These are phyloP conservation scores for Petrocephalus schoutedeni DNA, from an alignment of 2,797 vertebrate genomes.

Conservation along the genomic window DNA sequence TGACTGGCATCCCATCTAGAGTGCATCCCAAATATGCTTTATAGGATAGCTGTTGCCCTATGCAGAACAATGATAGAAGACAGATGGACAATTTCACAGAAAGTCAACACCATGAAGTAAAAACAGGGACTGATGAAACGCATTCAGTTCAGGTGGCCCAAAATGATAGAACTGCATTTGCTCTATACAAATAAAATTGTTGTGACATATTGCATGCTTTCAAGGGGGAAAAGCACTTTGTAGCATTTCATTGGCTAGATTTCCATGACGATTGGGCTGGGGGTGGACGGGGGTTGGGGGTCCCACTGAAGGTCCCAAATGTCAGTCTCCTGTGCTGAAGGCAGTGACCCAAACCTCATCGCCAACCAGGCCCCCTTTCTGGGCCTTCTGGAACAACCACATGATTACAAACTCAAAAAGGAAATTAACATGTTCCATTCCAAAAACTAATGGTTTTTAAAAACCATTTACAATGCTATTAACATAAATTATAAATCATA, in stretches of 20 bases:
- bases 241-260: not conserved
- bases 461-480: not conserved
- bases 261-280: not conserved
- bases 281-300: too few species aligned
- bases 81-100: not conserved
- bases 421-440: not conserved
- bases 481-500: not conserved
- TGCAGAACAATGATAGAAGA: not conserved
- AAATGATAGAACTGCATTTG: not conserved
- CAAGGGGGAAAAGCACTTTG: not conserved
- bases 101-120: not conserved
- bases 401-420: not conserved
- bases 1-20: not conserved
- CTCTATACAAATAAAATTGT: not conserved
- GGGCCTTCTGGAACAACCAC: not conserved
- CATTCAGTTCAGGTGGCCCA: not conserved
- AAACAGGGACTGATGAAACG: not conserved
- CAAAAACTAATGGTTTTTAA: not conserved
- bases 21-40: not conserved
- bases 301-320: too few species aligned
- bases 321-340: not conserved
- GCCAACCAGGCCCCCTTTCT: not conserved
- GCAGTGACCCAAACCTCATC: too few species aligned
- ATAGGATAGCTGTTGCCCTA: not conserved
- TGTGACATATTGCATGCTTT: not conserved